These are phyloP conservation scores for Neopipo cinnamomea DNA, from an alignment of 2,113 vertebrate species.

Conservation along the genomic window DNA sequence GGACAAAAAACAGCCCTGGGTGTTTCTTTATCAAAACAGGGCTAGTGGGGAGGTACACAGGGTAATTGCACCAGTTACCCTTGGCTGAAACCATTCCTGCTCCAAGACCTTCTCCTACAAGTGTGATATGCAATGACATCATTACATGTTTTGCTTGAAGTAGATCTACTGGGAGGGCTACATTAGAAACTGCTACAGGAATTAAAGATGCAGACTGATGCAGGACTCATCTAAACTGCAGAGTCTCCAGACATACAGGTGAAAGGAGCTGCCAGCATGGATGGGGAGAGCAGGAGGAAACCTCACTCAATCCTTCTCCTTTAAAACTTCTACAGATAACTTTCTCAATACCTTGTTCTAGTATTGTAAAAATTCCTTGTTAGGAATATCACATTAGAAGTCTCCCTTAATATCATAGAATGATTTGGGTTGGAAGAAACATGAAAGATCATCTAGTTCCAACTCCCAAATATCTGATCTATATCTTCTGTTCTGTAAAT, in stretches of 20 bases:
- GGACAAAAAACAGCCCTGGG: not conserved
- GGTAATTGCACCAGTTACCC: not conserved
- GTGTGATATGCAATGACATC: too few relatives aligned
- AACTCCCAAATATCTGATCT: not conserved
- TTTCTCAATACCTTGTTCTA: not conserved
- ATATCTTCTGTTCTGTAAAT: not conserved
- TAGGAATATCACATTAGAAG: not conserved
- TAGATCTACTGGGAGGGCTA: not conserved
- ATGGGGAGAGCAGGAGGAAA: not conserved
- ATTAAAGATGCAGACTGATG: not conserved
- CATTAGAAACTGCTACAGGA: not conserved
- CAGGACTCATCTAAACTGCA: not conserved
- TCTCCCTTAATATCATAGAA: not conserved
- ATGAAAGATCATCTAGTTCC: not conserved
- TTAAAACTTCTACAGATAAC: not conserved
- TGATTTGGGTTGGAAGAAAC: not conserved
- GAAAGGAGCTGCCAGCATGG: not conserved
- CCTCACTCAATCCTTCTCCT: not conserved
- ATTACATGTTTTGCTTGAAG: not conserved
- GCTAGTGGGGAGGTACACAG: accelerated
- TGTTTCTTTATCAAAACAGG: not conserved
- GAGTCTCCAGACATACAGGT: not conserved
- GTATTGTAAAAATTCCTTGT: not conserved
- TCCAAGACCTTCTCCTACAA: not conserved
- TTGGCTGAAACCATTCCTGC: not conserved